A percentile compares a stretch with the other conserved stretches of the same genome.
Conservation (phyloP, 2,888 invertebrate species). For the Spatulosminthurus flaviceps region DNA sequence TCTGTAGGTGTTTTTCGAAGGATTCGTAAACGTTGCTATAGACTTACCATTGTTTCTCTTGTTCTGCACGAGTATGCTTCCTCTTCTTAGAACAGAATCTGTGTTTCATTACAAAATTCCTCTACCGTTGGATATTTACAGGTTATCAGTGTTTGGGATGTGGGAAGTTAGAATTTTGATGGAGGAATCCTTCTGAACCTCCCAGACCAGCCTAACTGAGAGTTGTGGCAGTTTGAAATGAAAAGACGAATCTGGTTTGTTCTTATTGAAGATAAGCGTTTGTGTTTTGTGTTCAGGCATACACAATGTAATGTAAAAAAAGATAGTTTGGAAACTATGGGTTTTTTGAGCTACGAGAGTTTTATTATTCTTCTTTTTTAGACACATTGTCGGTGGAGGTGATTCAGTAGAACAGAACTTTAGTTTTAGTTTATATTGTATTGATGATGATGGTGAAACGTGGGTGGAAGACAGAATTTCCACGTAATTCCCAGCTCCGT, state of each 20-base stretch:
- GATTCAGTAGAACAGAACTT: too few relatives aligned
- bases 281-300: too few relatives aligned
- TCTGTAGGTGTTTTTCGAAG: too few relatives aligned
- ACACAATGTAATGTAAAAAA: too few relatives aligned
- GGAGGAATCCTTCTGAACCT: not conserved
- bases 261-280: not conserved
- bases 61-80: not conserved
- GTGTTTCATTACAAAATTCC: conserved; percentile 2
- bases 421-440: not conserved
- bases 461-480: not conserved
- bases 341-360: too few relatives aligned
- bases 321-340: too few relatives aligned
- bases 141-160: not conserved
- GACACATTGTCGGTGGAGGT: too few relatives aligned
- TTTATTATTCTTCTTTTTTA: too few relatives aligned
- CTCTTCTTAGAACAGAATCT: not conserved
- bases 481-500: not conserved
- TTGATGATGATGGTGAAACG: not conserved
- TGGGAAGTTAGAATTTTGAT: conserved; percentile 8
- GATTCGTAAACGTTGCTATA: too few relatives aligned
- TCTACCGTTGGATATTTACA: not conserved
- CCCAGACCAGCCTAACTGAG: not conserved
- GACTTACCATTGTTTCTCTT: too few relatives aligned
- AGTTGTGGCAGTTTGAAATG: not conserved
- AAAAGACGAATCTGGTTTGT: not conserved